These are phyloP conservation scores for Typhlichthys eigenmanni DNA, from an alignment of 2,797 vertebrate species.

Conservation along the genomic window DNA sequence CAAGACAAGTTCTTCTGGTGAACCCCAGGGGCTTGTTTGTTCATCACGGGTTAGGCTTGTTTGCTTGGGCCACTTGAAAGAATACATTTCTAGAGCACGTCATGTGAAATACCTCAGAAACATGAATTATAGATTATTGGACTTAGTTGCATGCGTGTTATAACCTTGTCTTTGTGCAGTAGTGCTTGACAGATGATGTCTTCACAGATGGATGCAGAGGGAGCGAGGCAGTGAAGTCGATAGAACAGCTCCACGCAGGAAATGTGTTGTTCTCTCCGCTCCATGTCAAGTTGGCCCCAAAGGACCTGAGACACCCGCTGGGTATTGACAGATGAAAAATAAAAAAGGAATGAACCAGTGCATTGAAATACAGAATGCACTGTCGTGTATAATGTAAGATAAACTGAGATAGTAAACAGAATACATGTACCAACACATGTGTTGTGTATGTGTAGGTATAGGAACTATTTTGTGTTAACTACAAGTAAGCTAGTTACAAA, in stretches of 20 bases:
- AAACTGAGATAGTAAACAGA: background rate
- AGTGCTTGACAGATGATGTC: slow-evolving; percentile 94
- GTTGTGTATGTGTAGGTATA: too few relatives aligned
- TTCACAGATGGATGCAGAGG: slow-evolving; percentile 89
- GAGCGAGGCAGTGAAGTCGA: slow-evolving; percentile 93
- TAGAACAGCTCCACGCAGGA: slow-evolving; percentile 95
- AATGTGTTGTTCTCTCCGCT: slow-evolving; percentile 89
- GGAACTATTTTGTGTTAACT: too few relatives aligned
- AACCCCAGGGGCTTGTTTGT: slow-evolving; percentile 8
- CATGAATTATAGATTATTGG: background rate
- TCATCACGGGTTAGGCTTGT: slow-evolving; percentile 4
- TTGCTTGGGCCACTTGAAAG: slow-evolving; percentile 12
- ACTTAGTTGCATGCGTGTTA: slow-evolving; percentile 1
- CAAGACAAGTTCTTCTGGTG: background rate
- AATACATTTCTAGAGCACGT: background rate
- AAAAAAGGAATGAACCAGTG: background rate
- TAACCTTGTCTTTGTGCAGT: slow-evolving; percentile 87
- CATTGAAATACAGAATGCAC: background rate
- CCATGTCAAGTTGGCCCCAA: slow-evolving; percentile 92
- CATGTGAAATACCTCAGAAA: background rate
- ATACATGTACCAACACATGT: too few relatives aligned
- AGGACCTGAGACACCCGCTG: slow-evolving; percentile 90
- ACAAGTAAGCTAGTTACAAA: too few relatives aligned
- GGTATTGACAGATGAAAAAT: background rate
- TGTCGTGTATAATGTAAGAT: background rate